Evolutionary conservation across 2,888 invertebrate species (phyloP).

Genomic region (Lycocerus yunnanus): DNA sequence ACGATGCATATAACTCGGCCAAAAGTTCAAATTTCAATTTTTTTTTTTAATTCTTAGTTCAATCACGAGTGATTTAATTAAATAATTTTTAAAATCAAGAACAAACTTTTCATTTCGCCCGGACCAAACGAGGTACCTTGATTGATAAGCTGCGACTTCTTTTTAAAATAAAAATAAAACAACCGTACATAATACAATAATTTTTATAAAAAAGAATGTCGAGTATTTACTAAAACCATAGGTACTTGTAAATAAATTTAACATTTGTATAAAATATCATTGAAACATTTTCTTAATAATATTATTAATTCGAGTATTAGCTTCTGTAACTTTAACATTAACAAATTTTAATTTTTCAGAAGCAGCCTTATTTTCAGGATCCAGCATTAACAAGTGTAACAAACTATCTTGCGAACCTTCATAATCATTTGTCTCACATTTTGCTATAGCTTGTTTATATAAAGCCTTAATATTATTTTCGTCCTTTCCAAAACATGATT

Average conservation of each 20-base stretch:
- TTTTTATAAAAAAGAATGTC: background rate
- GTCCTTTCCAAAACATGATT: conserved; percentile 54
- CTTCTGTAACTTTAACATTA: conserved; percentile 61
- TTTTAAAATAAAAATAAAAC: too few species aligned
- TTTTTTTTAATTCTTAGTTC: too few species aligned
- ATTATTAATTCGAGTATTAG: conserved; percentile 62
- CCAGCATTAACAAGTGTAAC: conserved; percentile 60
- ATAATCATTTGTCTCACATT: conserved; percentile 64
- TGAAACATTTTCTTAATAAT: conserved; percentile 61
- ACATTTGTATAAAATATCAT: background rate
- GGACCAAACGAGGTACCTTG: too few species aligned
- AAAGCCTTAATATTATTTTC: conserved; percentile 56
- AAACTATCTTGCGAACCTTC: conserved; percentile 68
- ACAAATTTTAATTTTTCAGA: conserved; percentile 63
- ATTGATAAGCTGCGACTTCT: too few species aligned
- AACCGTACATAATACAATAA: background rate
- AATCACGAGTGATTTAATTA: too few species aligned
- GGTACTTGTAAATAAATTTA: background rate
- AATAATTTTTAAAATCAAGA: too few species aligned
- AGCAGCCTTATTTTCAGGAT: conserved; percentile 70
- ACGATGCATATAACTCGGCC: too few species aligned
- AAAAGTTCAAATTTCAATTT: too few species aligned
- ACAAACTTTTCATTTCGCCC: too few species aligned
- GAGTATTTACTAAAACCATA: background rate
- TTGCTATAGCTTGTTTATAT: conserved; percentile 58